These are phyloP conservation scores for Drosophila ercepeae DNA, from an alignment of 1,140 invertebrate species.

Conservation along the genomic window DNA sequence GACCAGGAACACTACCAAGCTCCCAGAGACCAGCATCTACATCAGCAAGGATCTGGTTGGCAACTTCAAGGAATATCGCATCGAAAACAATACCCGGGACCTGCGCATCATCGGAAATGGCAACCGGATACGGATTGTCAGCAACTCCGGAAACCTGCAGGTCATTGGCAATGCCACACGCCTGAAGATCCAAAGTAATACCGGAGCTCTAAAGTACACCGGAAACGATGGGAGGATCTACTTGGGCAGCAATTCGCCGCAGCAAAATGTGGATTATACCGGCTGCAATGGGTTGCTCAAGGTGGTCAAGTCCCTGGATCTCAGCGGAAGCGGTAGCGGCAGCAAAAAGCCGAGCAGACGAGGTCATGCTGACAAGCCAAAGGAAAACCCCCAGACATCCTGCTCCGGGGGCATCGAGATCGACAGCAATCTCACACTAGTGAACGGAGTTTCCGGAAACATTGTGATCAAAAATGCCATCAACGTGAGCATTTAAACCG, in stretches of 20 bases:
- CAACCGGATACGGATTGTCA: conserved; percentile 69
- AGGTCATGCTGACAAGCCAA: not conserved
- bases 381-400: not conserved
- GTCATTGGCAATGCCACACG: conserved; percentile 72
- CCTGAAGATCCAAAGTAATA: conserved; percentile 70
- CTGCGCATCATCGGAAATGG: conserved; percentile 76
- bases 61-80: conserved; percentile 78
- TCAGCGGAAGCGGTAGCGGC: conserved; percentile 15
- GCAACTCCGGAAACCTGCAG: conserved; percentile 61
- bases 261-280: conserved; percentile 71
- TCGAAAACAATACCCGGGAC: conserved; percentile 67
- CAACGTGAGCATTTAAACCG: conserved; percentile 66
- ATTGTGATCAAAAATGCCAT: conserved; percentile 80
- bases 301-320: conserved; percentile 67
- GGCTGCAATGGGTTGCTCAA: conserved; percentile 78
- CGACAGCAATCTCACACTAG: conserved; percentile 59
- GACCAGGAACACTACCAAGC: conserved; percentile 3
- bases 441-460: conserved; percentile 61
- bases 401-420: conserved; percentile 40
- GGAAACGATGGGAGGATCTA: conserved; percentile 79
- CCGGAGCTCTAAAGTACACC: conserved; percentile 64
- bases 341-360: conserved; percentile 41
- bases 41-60: conserved; percentile 71
- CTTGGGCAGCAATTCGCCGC: conserved; percentile 63
- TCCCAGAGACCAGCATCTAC: conserved; percentile 22